These are phyloP conservation scores for Tetramorium alpestre DNA, from an alignment of 1,140 invertebrate genomes.

Conservation along the genomic window DNA sequence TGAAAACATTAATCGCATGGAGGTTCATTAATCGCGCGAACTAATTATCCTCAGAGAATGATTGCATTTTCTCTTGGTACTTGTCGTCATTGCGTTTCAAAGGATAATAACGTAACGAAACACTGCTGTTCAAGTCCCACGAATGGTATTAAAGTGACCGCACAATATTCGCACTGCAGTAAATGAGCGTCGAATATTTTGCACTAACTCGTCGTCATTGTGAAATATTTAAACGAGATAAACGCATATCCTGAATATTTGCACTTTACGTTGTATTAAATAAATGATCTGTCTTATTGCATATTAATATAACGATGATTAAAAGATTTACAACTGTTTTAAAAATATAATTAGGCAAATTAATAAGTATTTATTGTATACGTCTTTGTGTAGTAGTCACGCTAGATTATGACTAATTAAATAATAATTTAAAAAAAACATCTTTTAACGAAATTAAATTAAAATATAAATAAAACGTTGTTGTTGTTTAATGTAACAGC, in stretches of 20 bases:
- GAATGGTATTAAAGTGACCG: slow-evolving; percentile 12
- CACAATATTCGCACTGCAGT: neutral
- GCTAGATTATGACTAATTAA: slow-evolving; percentile 1
- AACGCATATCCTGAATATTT: neutral
- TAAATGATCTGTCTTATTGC: neutral
- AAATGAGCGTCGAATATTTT: neutral
- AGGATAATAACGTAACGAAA: slow-evolving; percentile 9
- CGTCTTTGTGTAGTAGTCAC: no score
- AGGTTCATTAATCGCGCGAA: neutral
- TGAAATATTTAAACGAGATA: slow-evolving; percentile 6
- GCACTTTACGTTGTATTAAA: neutral
- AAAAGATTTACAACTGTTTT: neutral
- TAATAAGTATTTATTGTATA: neutral
- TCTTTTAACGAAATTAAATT: neutral
- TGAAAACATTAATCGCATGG: neutral
- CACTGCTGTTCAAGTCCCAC: neutral
- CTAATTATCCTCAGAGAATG: neutral
- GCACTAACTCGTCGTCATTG: neutral
- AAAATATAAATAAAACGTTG: neutral
- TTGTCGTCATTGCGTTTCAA: slow-evolving; percentile 10
- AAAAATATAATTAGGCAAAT: neutral
- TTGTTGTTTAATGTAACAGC: neutral
- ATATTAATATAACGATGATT: neutral
- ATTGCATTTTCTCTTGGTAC: slow-evolving; percentile 6
- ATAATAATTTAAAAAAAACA: neutral